Evolutionary conservation across 2,113 vertebrate species (phyloP).

Genomic region (Manacus vitellinus): DNA sequence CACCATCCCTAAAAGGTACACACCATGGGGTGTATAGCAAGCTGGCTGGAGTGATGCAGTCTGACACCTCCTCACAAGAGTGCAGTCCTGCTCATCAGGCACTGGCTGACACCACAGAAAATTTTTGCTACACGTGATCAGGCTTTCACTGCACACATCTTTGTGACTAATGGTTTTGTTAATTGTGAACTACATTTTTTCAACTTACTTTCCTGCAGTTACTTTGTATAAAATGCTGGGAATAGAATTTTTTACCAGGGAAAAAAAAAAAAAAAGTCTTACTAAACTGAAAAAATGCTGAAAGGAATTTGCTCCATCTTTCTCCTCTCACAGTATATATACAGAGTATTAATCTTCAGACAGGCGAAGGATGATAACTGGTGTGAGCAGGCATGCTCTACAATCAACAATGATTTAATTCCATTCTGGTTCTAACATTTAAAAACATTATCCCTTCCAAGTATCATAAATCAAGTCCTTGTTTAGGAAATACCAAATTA

Average conservation of each 20-base stretch:
- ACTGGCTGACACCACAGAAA: neutral
- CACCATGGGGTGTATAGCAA: neutral
- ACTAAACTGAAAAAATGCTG: constrained; percentile 14
- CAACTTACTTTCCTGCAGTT: neutral
- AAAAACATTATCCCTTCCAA: constrained; percentile 55
- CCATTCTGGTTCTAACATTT: constrained; percentile 27
- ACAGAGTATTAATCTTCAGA: constrained; percentile 54
- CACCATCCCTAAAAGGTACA: neutral
- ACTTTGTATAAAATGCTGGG: neutral
- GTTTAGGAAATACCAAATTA: constrained; percentile 59
- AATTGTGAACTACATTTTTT: neutral
- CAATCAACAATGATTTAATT: constrained; percentile 25
- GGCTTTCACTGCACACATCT: neutral
- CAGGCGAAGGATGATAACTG: constrained; percentile 16
- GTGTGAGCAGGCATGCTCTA: constrained; percentile 30
- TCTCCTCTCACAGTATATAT: neutral
- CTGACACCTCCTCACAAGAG: neutral
- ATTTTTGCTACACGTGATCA: neutral
- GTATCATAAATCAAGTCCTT: constrained; percentile 46
- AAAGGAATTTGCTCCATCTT: constrained; percentile 39
- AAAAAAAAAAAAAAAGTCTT: neutral
- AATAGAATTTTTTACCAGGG: neutral
- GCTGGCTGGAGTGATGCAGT: neutral
- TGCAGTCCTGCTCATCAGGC: neutral
- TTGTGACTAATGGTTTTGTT: neutral